phyloP scores from a whole-genome alignment of 2,888 invertebrate genomes.

The Apoda limacodes region DNA sequence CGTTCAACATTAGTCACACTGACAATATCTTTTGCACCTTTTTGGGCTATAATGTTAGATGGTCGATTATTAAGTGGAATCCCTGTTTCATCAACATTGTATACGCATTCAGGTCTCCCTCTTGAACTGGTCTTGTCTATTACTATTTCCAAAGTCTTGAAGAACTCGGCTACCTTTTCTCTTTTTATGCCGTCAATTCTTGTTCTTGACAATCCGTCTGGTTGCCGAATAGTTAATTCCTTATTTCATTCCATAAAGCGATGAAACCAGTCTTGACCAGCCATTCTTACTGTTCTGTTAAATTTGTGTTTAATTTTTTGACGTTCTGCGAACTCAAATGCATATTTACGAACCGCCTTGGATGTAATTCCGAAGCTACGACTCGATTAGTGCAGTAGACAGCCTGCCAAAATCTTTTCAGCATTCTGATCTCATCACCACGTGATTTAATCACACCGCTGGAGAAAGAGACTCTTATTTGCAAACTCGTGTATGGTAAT shows the following conservation, averaged over 20 bases:
- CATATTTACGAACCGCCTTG: conserved; percentile 11
- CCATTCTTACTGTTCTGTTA: conserved; percentile 6
- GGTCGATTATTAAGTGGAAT: too few species aligned
- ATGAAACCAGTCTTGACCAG: conserved; percentile 13
- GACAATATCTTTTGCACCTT: conserved; percentile 1
- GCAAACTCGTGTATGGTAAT: conserved; percentile 10
- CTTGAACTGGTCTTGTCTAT: too few species aligned
- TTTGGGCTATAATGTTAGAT: too few species aligned
- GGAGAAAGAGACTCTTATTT: conserved; percentile 10
- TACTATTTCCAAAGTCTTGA: too few species aligned
- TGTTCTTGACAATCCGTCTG: conserved; percentile 10
- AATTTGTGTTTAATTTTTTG: conserved; percentile 7
- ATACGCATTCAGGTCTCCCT: too few species aligned
- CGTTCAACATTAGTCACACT: conserved; percentile 1
- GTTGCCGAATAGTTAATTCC: conserved; percentile 12
- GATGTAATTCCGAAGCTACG: conserved; percentile 9
- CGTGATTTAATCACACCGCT: conserved; percentile 9
- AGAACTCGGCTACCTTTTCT: too few species aligned
- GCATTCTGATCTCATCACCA: conserved; percentile 9
- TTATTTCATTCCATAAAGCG: conserved; percentile 9
- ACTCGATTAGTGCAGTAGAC: conserved; percentile 8
- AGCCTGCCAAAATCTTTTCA: conserved; percentile 7
- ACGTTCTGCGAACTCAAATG: conserved; percentile 10
- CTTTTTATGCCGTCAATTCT: conserved; percentile 10
- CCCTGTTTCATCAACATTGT: too few species aligned